These are phyloP conservation scores for Coilia nasus DNA, from an alignment of 2,797 vertebrate species.

Conservation along the genomic window DNA sequence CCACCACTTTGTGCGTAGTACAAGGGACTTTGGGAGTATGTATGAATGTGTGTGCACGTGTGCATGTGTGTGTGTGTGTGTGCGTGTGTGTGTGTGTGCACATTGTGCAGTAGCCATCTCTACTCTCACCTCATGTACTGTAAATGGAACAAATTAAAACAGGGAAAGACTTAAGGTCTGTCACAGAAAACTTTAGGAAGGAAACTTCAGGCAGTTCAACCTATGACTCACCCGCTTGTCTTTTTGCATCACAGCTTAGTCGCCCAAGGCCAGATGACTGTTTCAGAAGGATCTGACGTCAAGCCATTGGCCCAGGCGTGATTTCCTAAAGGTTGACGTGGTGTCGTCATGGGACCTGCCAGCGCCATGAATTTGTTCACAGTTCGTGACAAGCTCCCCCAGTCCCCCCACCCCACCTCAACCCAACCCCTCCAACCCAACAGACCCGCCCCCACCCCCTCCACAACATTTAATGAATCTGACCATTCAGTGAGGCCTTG, in stretches of 20 bases:
- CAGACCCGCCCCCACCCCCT: neutral
- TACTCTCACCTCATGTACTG: neutral
- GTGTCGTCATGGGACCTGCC: constrained; percentile 29
- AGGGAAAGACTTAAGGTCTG: neutral
- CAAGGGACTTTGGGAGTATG: neutral
- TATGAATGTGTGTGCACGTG: neutral
- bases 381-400: constrained; percentile 21
- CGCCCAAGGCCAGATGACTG: neutral
- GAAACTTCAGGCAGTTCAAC: neutral
- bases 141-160: neutral
- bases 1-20: neutral
- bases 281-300: neutral
- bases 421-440: neutral
- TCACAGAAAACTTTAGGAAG: neutral
- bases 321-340: constrained; percentile 40
- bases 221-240: neutral
- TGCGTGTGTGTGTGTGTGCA: neutral
- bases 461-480: constrained; percentile 36
- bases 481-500: constrained; percentile 49
- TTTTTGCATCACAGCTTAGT: neutral
- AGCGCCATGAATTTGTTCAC: constrained; percentile 15
- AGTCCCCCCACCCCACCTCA: neutral
- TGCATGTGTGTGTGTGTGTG: neutral
- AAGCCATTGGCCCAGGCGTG: constrained; percentile 31
- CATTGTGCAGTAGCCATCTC: neutral